Conservation (phyloP, 2,113 vertebrate species). For the Microtus montanus region DNA sequence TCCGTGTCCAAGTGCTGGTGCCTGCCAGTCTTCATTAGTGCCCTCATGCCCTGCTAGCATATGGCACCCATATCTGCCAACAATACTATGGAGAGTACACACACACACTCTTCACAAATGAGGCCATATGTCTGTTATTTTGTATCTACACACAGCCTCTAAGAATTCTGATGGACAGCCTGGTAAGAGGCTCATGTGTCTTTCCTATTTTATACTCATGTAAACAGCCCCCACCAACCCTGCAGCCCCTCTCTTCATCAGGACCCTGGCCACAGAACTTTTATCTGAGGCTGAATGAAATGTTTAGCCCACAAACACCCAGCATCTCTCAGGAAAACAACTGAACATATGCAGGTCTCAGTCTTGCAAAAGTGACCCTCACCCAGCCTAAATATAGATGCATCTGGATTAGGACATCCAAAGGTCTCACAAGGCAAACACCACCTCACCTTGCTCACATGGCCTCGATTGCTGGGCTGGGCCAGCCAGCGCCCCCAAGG, state of each 20-base stretch:
- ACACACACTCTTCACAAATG: background rate
- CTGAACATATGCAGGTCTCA: background rate
- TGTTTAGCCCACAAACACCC: background rate
- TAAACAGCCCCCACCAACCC: background rate
- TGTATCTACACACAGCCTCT: background rate
- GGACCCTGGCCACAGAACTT: background rate
- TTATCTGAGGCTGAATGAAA: background rate
- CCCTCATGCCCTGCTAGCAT: background rate
- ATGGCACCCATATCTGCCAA: background rate
- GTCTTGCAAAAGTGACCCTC: slow-evolving; percentile 41
- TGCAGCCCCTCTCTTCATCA: background rate
- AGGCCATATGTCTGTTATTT: background rate
- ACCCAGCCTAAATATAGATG: slow-evolving; percentile 47
- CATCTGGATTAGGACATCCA: slow-evolving; percentile 32
- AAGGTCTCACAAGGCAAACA: slow-evolving; percentile 22
- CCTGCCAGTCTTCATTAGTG: background rate
- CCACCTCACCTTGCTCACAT: accelerated
- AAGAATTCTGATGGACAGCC: background rate
- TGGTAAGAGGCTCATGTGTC: background rate
- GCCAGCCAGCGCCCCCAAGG: background rate
- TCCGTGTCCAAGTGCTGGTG: background rate
- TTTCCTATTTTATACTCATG: background rate
- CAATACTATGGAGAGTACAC: background rate
- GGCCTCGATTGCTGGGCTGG: background rate
- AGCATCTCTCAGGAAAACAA: background rate